phyloP scores from a whole-genome alignment of 2,888 invertebrate genomes.

The Lycia hirtaria region DNA sequence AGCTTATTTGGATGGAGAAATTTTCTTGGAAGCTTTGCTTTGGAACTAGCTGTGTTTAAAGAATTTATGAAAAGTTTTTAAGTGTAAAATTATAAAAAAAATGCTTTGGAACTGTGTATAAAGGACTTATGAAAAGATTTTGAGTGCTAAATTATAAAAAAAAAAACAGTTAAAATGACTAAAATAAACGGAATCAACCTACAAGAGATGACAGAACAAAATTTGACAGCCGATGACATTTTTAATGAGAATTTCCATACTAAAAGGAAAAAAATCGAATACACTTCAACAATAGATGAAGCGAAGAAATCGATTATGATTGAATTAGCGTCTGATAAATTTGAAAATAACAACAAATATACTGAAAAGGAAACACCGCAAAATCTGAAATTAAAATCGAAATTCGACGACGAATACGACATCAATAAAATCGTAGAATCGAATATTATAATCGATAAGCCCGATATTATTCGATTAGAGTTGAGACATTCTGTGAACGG shows the following conservation, averaged over 20 bases:
- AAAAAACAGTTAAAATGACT: slow-evolving; percentile 60
- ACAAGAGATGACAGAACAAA: slow-evolving; percentile 66
- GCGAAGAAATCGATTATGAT: slow-evolving; percentile 40
- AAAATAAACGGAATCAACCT: slow-evolving; percentile 72
- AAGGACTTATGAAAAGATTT: no score
- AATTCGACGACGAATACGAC: slow-evolving; percentile 57
- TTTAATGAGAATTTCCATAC: slow-evolving; percentile 61
- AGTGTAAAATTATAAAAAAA: no score
- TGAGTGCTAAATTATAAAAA: background rate
- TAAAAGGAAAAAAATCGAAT: slow-evolving; percentile 66
- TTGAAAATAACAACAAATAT: slow-evolving; percentile 61
- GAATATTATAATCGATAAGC: slow-evolving; percentile 68
- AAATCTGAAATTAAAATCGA: slow-evolving; percentile 61
- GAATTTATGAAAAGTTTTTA: no score
- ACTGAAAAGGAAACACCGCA: slow-evolving; percentile 46
- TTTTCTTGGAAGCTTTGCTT: background rate
- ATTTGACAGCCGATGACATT: slow-evolving; percentile 67
- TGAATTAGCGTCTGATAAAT: slow-evolving; percentile 40
- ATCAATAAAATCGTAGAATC: slow-evolving; percentile 64
- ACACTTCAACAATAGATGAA: slow-evolving; percentile 40
- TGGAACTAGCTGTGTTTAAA: no score
- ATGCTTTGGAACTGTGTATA: no score
- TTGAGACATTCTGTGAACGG: slow-evolving; percentile 56
- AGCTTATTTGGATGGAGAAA: background rate
- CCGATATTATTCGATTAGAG: slow-evolving; percentile 68